A percentile compares a stretch with the other conserved stretches of the same genome.
These are phyloP conservation scores for Cosmia trapezina DNA, from an alignment of 2,888 invertebrate genomes.

Conservation along the genomic window DNA sequence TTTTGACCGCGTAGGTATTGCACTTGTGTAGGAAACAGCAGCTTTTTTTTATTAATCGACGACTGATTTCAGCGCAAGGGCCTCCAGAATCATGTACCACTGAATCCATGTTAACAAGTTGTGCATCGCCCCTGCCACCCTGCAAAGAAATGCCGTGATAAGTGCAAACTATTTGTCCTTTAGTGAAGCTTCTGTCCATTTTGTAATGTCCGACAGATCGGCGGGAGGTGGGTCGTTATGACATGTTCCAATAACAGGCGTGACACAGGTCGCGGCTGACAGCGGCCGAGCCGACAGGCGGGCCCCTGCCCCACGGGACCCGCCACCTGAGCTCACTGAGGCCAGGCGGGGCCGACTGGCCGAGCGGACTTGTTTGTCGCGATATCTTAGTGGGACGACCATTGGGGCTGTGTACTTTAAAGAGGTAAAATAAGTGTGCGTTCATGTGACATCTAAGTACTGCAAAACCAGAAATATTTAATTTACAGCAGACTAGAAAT, in stretches of 20 bases:
- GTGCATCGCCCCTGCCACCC: too few relatives aligned
- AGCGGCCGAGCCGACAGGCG: conserved; percentile 22
- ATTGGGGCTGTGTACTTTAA: not conserved
- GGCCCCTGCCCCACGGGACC: not conserved
- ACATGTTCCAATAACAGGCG: conserved; percentile 52
- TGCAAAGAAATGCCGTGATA: not conserved
- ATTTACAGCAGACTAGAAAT: not conserved
- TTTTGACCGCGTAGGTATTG: too few relatives aligned
- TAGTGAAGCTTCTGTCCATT: conserved; percentile 23
- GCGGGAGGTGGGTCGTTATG: conserved; percentile 31
- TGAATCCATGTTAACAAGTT: too few relatives aligned
- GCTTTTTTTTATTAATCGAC: too few relatives aligned
- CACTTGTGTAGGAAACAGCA: too few relatives aligned
- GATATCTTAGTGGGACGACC: not conserved
- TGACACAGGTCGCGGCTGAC: conserved; percentile 48
- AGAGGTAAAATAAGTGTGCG: not conserved
- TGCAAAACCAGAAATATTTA: not conserved
- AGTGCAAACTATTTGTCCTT: not conserved
- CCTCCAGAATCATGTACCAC: too few relatives aligned
- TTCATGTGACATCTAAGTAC: not conserved
- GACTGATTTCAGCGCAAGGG: too few relatives aligned
- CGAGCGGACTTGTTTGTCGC: not conserved
- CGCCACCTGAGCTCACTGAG: conserved; percentile 15
- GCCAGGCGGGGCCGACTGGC: not conserved
- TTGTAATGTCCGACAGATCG: not conserved